Conservation (phyloP, 2,113 vertebrate genomes). For the Rhabdornis inornatus region DNA sequence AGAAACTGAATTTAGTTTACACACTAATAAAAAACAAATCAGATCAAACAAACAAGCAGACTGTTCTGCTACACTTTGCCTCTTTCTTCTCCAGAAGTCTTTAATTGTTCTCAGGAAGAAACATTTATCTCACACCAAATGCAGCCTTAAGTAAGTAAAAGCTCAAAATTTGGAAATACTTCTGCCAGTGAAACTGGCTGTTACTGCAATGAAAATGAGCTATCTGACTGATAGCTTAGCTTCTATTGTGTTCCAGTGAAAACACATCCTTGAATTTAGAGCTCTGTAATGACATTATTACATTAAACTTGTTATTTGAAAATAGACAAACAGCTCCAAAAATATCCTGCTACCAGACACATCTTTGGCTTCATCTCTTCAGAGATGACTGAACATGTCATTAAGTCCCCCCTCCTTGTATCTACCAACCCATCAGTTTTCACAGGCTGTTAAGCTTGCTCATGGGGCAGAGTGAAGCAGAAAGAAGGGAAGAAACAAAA, state of each 20-base stretch:
- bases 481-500: background rate
- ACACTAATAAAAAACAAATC: background rate
- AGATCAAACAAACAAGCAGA: background rate
- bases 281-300: background rate
- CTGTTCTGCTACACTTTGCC: background rate
- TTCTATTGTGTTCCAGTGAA: constrained; percentile 24
- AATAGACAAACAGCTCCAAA: constrained; percentile 20
- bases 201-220: constrained; percentile 13
- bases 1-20: background rate
- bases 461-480: background rate
- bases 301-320: constrained; percentile 27
- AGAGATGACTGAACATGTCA: background rate
- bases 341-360: constrained; percentile 2
- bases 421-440: background rate
- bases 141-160: background rate
- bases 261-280: constrained; percentile 17
- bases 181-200: background rate
- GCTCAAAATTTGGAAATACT: background rate
- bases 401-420: background rate
- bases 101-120: background rate
- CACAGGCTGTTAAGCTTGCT: background rate
- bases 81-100: background rate
- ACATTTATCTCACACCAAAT: background rate
- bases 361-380: background rate
- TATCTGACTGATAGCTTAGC: constrained; percentile 16